These are phyloP conservation scores for Phalloptychus januarius DNA, from an alignment of 2,797 vertebrate species.

Conservation along the genomic window DNA sequence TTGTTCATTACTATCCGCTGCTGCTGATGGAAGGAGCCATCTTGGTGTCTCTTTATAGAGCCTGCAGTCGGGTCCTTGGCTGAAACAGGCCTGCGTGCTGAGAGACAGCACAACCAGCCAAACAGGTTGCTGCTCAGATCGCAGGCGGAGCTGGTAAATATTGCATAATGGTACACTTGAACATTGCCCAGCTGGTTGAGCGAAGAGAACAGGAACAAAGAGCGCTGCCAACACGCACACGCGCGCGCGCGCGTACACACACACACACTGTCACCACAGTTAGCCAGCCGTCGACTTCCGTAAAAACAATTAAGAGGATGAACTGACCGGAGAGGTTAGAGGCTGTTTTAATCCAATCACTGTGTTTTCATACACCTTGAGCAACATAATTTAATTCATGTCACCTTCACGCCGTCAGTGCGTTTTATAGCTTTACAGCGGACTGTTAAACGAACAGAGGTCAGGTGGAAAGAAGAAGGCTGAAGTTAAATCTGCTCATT, in stretches of 20 bases:
- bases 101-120: conserved; percentile 13
- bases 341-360: background rate
- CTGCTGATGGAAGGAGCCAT: background rate
- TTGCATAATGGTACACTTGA: conserved; percentile 58
- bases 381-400: background rate
- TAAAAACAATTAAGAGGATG: background rate
- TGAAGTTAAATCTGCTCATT: conserved; percentile 9
- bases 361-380: background rate
- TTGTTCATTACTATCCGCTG: background rate
- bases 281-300: conserved; percentile 6
- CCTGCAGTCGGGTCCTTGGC: conserved; percentile 4
- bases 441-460: background rate
- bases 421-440: no score
- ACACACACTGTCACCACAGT: background rate
- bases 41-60: background rate
- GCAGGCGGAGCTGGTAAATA: conserved; percentile 44
- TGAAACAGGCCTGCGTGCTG: conserved; percentile 5
- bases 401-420: background rate
- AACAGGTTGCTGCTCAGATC: conserved; percentile 29
- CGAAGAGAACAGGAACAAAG: conserved; percentile 29
- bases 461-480: background rate
- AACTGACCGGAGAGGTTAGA: background rate
- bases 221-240: conserved; percentile 19
- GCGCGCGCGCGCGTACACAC: no score
- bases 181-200: conserved; percentile 43